Conservation (phyloP, 1,140 invertebrate species). For the Acarapis woodi region DNA sequence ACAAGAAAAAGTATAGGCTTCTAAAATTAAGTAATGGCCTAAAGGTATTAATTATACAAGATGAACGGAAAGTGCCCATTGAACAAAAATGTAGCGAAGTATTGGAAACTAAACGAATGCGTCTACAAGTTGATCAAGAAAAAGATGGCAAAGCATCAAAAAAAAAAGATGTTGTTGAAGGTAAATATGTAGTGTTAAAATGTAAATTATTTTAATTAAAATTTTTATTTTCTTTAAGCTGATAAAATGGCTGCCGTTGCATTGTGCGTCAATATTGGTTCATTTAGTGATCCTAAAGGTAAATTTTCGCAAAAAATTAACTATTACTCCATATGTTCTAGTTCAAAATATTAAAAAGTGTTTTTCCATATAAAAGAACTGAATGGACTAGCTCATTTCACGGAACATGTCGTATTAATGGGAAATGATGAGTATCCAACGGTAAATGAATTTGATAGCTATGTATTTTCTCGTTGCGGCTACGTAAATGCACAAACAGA, state of each 20-base stretch:
- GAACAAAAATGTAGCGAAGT: no score
- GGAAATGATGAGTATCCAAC: constrained; percentile 54
- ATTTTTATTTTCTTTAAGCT: neutral
- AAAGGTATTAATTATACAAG: constrained; percentile 21
- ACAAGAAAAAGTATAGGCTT: constrained; percentile 11
- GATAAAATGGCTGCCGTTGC: constrained; percentile 18
- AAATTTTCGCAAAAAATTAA: no score
- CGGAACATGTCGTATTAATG: constrained; percentile 89
- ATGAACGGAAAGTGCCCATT: constrained; percentile 11
- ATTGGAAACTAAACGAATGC: no score
- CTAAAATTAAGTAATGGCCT: constrained; percentile 18
- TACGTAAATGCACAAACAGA: constrained; percentile 52
- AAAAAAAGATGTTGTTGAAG: neutral
- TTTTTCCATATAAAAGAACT: no score
- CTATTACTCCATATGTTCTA: no score
- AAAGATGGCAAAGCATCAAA: neutral
- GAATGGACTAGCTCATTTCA: constrained; percentile 67
- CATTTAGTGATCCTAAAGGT: constrained; percentile 28
- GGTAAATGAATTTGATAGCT: constrained; percentile 58
- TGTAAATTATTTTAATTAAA: neutral
- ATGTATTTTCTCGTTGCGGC: constrained; percentile 42
- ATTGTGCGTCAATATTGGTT: constrained; percentile 21
- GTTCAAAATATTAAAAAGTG: no score
- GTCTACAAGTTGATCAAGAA: no score
- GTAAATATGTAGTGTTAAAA: neutral